These are phyloP conservation scores for Synergus laeviventris DNA, from an alignment of 2,888 invertebrate genomes.

Conservation along the genomic window DNA sequence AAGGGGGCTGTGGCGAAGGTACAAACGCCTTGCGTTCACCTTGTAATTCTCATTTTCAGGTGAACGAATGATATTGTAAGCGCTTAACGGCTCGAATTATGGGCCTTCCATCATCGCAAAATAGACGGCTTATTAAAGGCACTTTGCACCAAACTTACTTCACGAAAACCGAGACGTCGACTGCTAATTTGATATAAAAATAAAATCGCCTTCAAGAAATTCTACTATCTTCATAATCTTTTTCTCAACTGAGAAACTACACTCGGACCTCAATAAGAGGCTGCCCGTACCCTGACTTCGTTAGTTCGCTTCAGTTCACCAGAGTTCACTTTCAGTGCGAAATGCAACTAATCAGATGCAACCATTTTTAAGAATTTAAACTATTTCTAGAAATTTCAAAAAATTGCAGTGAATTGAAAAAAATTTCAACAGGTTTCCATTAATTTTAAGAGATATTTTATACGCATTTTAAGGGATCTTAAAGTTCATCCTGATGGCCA, in stretches of 20 bases:
- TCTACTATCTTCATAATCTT: neutral
- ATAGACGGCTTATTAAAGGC: slow-evolving; percentile 40
- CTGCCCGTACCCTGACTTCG: too few species aligned
- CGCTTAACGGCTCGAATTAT: slow-evolving; percentile 35
- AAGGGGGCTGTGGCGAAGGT: slow-evolving; percentile 10
- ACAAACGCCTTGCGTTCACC: slow-evolving; percentile 19
- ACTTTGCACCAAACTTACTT: slow-evolving; percentile 22
- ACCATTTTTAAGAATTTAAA: too few species aligned
- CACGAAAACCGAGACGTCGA: slow-evolving; percentile 11
- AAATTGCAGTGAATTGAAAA: neutral
- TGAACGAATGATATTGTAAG: slow-evolving; percentile 43
- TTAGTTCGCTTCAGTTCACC: too few species aligned
- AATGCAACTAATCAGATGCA: too few species aligned
- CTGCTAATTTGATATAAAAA: slow-evolving; percentile 7
- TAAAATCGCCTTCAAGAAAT: neutral
- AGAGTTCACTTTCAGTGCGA: too few species aligned
- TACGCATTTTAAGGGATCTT: too few species aligned
- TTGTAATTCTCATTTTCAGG: slow-evolving; percentile 35
- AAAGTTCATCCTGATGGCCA: too few species aligned
- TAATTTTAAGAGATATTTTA: too few species aligned
- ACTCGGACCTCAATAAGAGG: too few species aligned
- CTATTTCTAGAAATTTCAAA: too few species aligned
- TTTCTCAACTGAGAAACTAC: neutral
- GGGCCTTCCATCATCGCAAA: slow-evolving; percentile 40
- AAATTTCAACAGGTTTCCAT: too few species aligned